Evolutionary conservation across 1,140 invertebrate species (phyloP), one percentile per base, ranked within the genome.

Genomic region (Ceratina calcarata): DNA sequence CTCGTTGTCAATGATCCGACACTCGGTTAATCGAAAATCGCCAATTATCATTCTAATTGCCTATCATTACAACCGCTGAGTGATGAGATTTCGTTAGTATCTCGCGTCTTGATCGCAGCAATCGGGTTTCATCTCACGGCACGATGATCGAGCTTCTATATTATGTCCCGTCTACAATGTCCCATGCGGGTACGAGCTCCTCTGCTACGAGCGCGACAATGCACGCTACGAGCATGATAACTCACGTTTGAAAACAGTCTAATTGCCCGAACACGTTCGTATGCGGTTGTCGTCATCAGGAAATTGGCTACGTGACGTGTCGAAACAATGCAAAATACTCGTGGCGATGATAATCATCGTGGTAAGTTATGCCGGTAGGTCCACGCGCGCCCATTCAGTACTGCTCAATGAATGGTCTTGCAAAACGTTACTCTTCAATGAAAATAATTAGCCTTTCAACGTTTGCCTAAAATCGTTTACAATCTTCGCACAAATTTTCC

Each of bases 231-330:
- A 79, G 55, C 20, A 45, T 45, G 67, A 69, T 69, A 45, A 76
- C 68, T 71, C 45, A 66, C 49, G 58, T 76, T 79, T 75, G 85
- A 76, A 82, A 83, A 84, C 79, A 86, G 61, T 61, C 76, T 88
- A 88, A 88, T 88, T 86, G 84, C 80, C 51, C 69, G 86, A 79
- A 87, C 84, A 81, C 74, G 71, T 86, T 87, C 84, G 86, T 78
- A 80, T 83, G 82, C 80, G 84, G 74, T 51, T 83, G 66, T 49
- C 61, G 68, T 65, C 55, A 64, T 18, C 58, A 76, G 81, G 66
- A 71, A 73, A 84, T 67, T 4, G 51, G 24, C 60, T 51, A 15
- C 24, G 27, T 49, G 53, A 77, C 79, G 78, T 68, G 73, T 60
- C 60, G 13, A 13, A 73, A 82, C 67, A 13, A 73, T 73, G 58